Base-by-base conservation (phyloP, 2,113 vertebrate species). In the Aspiorhynchus laticeps region DNA sequence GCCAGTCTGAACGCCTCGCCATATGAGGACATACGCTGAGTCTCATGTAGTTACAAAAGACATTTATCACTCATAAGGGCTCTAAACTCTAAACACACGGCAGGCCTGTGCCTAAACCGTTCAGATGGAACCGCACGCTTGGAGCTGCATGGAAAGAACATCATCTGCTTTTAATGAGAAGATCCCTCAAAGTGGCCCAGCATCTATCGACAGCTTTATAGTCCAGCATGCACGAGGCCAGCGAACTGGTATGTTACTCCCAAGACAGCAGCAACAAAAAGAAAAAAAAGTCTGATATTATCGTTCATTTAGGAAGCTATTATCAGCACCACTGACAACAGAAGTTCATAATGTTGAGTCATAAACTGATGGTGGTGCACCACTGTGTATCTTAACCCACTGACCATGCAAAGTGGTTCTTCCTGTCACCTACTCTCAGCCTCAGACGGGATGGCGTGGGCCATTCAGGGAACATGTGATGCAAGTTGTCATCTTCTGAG, bases 21-120 rank as follows among this genome's bases (percentile, higher is more conserved):
- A 91, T 91, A 91, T 85, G 91, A 90, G 90, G 90, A 88, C 88
- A 89, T 89, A 77, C 86, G 56, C 69, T 1, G n/a, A 31, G 53
- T 74, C 74, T 79, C 61, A 36, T 85, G 82, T 31, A 56, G 31
- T 71, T 83, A 61, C 75, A 85, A 81, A 81, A 83, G 81, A 61
- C 85, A 84, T 91, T 90, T 85, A 90, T 88, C 81, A 86, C 84
- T 87, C 51, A 73, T 61, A 46, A 73, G 69, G 80, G 67, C 33
- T 74, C 74, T 67, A 36, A 84, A 85, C 48, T 87, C 83, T 80
- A 89, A 90, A 87, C 88, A 89, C 81, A 87, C 74, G 15, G 79
- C 41, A 38, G 26, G 59, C 48, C 61, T 69, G 67, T 31, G 11
- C 51, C 41, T 53, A 63, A 15, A 53, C 75, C 77, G 3, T 77